Evolutionary conservation across 2,888 invertebrate genomes (phyloP), one percentile per base, ranked within the genome.

Genomic region (Cephus sareptanus): DNA sequence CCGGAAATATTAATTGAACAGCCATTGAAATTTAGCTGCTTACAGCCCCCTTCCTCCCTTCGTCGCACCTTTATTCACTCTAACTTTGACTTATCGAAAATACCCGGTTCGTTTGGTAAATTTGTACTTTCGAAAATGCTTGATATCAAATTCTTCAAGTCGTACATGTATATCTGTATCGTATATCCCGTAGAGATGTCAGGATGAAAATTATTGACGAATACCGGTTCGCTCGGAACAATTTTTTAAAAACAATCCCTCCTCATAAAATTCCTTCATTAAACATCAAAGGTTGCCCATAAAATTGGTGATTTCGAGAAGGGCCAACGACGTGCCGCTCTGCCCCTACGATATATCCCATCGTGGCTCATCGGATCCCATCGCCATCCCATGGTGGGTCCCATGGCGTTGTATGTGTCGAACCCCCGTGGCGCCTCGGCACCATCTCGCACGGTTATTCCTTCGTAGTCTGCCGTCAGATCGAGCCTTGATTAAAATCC

Each of bases 401-500:
- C 81, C 85, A 86, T 89, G 89, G 79, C 81, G 86, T 86, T 89
- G 89, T 91, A 90, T 90, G 91, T 89, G 90, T 91, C 89, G 90
- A 90, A 90, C 90, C 89, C 90, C 91, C 85, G 90, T 87, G 89
- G 91, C 85, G 91, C 85, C 87, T 85, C 86, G 88, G 89, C 90
- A 90, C 91, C 90, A 91, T 91, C 90, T 89, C 89, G 86, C 88
- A 78, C 74, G 80, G 88, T 86, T 87, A 88, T 90, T 88, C 89
- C 89, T 84, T 87, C 87, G 87, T 85, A 88, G 84, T 84, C 85
- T 84, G 86, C 84, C 86, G 85, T 89, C 89, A 88, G 90, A 90
- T 90, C 89, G 88, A 84, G 83, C 85, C 87, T 91, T 90, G 91
- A 91, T 91, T 91, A 91, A 91, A 91, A 91, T 90, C 89, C 90